Evolutionary conservation across 2,797 vertebrate species (phyloP).

Genomic region (Diceros bicornis): DNA sequence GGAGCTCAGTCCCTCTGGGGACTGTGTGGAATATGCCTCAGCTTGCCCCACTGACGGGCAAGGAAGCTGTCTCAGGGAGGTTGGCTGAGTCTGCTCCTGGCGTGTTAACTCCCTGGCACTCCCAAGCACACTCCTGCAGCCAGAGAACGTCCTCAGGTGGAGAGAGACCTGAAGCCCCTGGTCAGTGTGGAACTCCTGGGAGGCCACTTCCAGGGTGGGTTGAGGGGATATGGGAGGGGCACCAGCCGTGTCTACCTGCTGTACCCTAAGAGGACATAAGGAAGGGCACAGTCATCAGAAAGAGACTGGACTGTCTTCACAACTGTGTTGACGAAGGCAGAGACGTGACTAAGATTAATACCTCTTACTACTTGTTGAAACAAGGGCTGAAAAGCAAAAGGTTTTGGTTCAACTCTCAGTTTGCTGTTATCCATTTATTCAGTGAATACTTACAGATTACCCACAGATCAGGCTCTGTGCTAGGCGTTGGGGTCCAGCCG

Average conservation of each 20-base stretch:
- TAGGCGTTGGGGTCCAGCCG: neutral
- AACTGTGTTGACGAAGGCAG: neutral
- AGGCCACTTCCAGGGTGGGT: neutral
- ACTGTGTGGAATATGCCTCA: rapidly evolving
- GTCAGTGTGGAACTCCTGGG: neutral
- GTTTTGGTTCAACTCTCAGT: neutral
- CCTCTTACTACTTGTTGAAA: neutral
- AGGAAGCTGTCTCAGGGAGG: neutral
- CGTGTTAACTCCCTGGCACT: neutral
- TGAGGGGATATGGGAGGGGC: neutral
- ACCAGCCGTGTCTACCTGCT: rapidly evolving
- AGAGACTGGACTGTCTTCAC: neutral
- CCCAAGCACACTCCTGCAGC: no score
- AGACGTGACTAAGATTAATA: rapidly evolving
- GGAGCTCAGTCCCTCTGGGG: neutral
- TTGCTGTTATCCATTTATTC: neutral
- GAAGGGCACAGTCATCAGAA: neutral
- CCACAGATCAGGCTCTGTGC: neutral
- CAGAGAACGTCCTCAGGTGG: neutral
- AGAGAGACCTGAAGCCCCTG: neutral
- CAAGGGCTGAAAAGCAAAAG: neutral
- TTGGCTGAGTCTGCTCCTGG: neutral
- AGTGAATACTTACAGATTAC: neutral
- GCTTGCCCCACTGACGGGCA: neutral
- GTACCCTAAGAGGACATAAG: neutral